Base-by-base conservation (phyloP, 2,113 vertebrate species). In the Aramus guarauna region DNA sequence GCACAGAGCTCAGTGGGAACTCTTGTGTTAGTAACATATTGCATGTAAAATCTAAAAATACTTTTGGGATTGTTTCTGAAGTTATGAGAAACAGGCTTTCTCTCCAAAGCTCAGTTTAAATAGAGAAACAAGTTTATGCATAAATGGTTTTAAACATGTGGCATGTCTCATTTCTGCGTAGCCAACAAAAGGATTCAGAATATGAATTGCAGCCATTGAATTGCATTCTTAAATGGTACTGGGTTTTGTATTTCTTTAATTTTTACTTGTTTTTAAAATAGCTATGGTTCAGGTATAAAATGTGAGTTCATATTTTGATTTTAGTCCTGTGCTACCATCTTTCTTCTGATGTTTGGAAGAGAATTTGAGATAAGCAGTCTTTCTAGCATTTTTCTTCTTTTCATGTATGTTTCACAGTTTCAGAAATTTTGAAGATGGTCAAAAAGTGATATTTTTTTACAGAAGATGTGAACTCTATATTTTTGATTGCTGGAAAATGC, bases 141-240 rank as follows among this genome's bases (percentile, higher is more conserved):
- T 94, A 88, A 94, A 88, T 94, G 88, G n/a, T 93, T 93, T 76
- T 69, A 32, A 93, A 64, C 88, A 67, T 73, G 43, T 72, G 67
- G 71, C 72, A 48, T 7, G 5, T 96, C 58, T 76, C 15, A 26
- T 58, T 80, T 90, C 71, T 94, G 45, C 60, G 22, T 64, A 71
- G 68, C 73, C 71, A 56, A 43, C 55, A 64, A 68, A 89, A 93
- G 37, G 37, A 34, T 76, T 90, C 53, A 60, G 77, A 81, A 78
- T 43, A 26, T 43, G 45, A 24, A 47, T 72, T 79, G 37, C 69
- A 85, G 50, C 39, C 37, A 88, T 90, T 73, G 85, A 82, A 68
- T 62, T 85, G 15, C 32, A 73, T 27, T 92, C 34, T 80, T 86
- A 76, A 15, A 11, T 59, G n/a, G 21, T 34, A 18, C 23, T 82